phyloP scores from a whole-genome alignment of 2,113 vertebrate genomes.

The Tyto alba region DNA sequence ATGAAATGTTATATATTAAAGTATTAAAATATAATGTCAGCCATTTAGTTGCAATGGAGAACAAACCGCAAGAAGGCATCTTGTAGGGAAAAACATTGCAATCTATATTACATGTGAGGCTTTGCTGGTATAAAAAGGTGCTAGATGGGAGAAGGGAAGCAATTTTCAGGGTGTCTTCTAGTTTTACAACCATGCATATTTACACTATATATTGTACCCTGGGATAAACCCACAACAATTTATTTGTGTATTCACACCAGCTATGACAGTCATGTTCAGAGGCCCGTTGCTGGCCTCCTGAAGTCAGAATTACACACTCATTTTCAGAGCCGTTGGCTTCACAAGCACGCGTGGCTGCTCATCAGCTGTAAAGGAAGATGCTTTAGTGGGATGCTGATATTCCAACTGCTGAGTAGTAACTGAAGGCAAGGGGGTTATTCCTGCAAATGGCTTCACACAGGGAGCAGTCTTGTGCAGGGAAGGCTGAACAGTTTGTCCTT shows the following conservation, averaged over 20 bases:
- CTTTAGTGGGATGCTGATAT: background rate
- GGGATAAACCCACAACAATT: background rate
- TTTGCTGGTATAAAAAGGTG: background rate
- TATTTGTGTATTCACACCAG: background rate
- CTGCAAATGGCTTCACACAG: background rate
- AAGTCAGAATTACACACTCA: background rate
- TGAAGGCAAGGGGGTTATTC: background rate
- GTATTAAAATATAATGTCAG: background rate
- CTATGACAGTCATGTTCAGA: background rate
- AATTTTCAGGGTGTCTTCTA: background rate
- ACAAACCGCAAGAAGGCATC: background rate
- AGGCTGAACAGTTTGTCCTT: background rate
- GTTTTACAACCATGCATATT: background rate
- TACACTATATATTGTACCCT: background rate
- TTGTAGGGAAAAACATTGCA: background rate
- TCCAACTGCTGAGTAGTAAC: background rate
- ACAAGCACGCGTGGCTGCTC: accelerated
- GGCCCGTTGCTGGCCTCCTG: background rate
- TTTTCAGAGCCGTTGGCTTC: background rate
- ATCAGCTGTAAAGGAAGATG: background rate
- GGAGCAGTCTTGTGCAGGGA: background rate
- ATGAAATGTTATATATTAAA: background rate
- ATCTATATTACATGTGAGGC: background rate
- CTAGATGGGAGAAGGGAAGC: background rate
- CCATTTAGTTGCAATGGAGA: background rate